Evolutionary conservation across 2,113 vertebrate genomes (phyloP).

Genomic region (Tamias sibiricus): DNA sequence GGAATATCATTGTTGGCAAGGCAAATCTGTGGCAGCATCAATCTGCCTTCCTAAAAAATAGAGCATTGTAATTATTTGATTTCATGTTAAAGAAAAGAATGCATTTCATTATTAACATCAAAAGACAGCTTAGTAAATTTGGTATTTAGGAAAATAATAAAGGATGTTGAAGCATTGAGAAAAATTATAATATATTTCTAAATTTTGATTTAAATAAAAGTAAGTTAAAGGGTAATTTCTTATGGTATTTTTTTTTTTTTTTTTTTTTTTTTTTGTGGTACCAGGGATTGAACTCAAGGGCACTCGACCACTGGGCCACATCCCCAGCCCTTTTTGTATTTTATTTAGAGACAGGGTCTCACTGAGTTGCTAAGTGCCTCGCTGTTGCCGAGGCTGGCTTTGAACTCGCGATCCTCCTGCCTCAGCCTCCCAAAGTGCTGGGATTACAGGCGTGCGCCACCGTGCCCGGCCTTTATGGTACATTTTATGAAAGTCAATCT

Average conservation of each 20-base stretch:
- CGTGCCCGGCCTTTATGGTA: no score
- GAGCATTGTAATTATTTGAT: background rate
- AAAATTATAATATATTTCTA: background rate
- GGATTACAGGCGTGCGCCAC: no score
- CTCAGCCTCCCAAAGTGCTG: no score
- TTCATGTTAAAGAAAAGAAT: background rate
- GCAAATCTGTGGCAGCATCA: background rate
- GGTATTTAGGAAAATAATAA: background rate
- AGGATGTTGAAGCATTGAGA: background rate
- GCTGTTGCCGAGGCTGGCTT: no score
- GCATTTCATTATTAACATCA: background rate
- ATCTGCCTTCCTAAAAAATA: background rate
- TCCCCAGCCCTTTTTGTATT: no score
- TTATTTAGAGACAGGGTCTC: no score
- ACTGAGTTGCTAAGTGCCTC: no score
- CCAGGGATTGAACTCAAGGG: no score
- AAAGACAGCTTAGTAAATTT: background rate
- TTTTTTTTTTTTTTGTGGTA: no score
- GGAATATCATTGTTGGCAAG: slow-evolving; percentile 1
- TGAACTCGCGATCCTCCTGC: no score
- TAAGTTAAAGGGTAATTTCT: background rate
- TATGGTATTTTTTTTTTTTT: no score
- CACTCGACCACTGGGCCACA: no score
- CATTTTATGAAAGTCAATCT: background rate
- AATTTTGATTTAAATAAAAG: slow-evolving; percentile 37